Evolutionary conservation across 2,888 invertebrate genomes (phyloP), one percentile per base, ranked within the genome.

Genomic region (Lutraria lutraria): DNA sequence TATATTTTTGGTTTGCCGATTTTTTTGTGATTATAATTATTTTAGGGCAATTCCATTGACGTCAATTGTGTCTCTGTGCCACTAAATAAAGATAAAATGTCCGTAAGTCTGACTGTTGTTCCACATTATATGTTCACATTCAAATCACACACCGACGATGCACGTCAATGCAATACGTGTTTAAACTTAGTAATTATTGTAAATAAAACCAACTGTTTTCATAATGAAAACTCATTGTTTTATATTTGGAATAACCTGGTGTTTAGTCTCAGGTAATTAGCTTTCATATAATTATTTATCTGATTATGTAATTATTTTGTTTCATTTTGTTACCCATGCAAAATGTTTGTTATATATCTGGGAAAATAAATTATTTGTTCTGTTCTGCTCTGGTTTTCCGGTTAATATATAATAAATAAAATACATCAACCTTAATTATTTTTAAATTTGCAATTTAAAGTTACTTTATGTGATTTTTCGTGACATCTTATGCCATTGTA

Each of bases 231-330:
- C 31, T 76, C 31, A 76, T n/a, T 52, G 12, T 34, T 53, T 52
- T 84, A 53, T 76, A 16, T 54, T 29, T 43, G 68, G 84, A 52
- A 52, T 84, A 25, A 43, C 29, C 15, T 68, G 21, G 72, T 84
- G 52, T 25, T 0, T 76, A 15, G 6, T 72, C 54, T 54, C 84
- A 84, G 84, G 84, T 84, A 76, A 53, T 29, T 60, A 25, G n/a
- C 8, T 82, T 54, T 31, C 16, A 25, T 25, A 25, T 72, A 29
- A 25, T 31, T 68, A 68, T n/a, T 25, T 25, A 56, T 19, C 15
- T 56, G 21, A 56, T 19, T 56, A 13, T 19, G 21, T 15, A 3
- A 56, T 56, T n/a, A 63, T n/a, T 63, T 63, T 63, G 63, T 63
- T 63, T 60, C 25, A 63, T n/a, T 63, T 19, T n/a, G 2, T 63